Evolutionary conservation across 2,888 invertebrate genomes (phyloP).

Genomic region (Epistrophe eligans): DNA sequence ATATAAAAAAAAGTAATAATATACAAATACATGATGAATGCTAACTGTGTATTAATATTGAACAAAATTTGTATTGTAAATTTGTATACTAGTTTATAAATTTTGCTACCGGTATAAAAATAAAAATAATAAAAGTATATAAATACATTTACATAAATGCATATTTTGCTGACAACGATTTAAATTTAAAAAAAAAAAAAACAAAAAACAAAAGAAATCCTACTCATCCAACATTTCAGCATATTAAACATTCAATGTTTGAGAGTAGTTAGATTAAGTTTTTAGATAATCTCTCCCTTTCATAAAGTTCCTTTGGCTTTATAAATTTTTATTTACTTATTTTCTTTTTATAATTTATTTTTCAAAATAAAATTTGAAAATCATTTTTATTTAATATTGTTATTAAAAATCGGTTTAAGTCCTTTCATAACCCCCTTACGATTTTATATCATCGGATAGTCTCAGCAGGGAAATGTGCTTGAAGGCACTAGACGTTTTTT

Average conservation of each 20-base stretch:
- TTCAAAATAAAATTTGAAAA: neutral
- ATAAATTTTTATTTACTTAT: constrained; percentile 49
- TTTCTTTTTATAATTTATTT: constrained; percentile 28
- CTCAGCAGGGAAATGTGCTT: constrained; percentile 29
- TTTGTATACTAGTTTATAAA: constrained; percentile 29
- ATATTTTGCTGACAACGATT: constrained; percentile 54
- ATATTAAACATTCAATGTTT: constrained; percentile 68
- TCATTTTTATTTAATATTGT: neutral
- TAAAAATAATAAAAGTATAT: constrained; percentile 39
- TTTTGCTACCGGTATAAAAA: constrained; percentile 41
- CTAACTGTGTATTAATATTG: constrained; percentile 41
- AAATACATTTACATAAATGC: neutral
- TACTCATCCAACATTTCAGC: constrained; percentile 76
- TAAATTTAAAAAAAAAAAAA: constrained; percentile 10
- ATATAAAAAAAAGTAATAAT: neutral
- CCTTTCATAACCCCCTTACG: constrained; percentile 54
- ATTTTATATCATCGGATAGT: constrained; percentile 41
- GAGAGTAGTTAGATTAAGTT: constrained; percentile 59
- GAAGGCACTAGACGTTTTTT: constrained; percentile 23
- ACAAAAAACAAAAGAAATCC: constrained; percentile 41
- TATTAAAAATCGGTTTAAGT: constrained; percentile 51
- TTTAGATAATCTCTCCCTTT: constrained; percentile 73
- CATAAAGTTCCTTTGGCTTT: constrained; percentile 68
- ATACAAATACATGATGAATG: constrained; percentile 32
- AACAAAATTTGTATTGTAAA: constrained; percentile 51